Evolutionary conservation across 2,113 vertebrate genomes (phyloP).

Genomic region (Illadopsis cleaveri): DNA sequence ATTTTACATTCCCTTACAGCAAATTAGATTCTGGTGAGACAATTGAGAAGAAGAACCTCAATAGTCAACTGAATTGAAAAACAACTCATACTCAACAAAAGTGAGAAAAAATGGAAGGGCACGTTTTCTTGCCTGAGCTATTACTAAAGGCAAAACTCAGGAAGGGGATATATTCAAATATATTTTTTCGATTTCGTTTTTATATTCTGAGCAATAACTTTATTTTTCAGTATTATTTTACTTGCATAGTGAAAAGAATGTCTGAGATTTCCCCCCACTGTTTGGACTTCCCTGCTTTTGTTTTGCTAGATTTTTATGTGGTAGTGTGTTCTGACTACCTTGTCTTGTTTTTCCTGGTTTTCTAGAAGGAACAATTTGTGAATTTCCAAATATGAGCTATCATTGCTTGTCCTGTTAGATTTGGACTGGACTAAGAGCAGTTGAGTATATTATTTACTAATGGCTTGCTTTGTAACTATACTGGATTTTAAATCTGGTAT

Average conservation of each 20-base stretch:
- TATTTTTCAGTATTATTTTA: not conserved
- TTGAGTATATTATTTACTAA: not conserved
- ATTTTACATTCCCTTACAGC: not conserved
- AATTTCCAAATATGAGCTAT: not conserved
- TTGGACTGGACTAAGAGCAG: not conserved
- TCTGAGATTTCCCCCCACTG: not conserved
- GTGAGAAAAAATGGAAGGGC: not conserved
- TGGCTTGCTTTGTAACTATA: not conserved
- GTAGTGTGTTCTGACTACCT: not conserved
- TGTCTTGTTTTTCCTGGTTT: not conserved
- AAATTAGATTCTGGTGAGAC: not conserved
- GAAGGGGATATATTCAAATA: not conserved
- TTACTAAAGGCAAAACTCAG: not conserved
- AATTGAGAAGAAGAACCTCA: not conserved
- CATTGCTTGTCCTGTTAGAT: not conserved
- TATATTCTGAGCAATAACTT: not conserved
- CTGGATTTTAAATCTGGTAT: not conserved
- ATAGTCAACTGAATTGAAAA: not conserved
- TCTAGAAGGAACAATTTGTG: not conserved
- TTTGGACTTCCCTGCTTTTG: fast-evolving
- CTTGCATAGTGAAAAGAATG: not conserved
- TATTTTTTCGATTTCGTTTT: not conserved
- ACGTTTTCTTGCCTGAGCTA: not conserved
- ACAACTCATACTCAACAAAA: not conserved
- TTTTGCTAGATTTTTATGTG: not conserved